Percentiles rank a stretch among this genome's conserved stretches.
Conservation (phyloP, 2,888 invertebrate genomes). For the Neoitamus cyanurus region DNA sequence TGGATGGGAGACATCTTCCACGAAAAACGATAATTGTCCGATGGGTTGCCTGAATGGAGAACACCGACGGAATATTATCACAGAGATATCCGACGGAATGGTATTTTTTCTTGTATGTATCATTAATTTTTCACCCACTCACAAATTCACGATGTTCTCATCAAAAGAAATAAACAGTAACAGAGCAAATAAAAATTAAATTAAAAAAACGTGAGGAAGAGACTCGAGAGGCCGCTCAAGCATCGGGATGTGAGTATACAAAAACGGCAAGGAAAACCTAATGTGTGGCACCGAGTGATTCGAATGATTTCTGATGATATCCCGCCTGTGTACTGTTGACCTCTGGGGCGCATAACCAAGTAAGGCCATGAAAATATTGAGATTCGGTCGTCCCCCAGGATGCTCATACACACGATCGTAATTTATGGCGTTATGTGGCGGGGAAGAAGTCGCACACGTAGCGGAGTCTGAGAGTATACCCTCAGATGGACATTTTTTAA, state of each 20-base stretch:
- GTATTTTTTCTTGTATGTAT: background rate
- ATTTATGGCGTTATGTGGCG: background rate
- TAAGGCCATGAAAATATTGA: background rate
- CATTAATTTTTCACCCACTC: background rate
- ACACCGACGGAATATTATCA: background rate
- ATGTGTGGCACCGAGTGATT: background rate
- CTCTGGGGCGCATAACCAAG: background rate
- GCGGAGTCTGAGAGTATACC: background rate
- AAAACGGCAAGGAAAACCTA: background rate
- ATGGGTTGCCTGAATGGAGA: background rate
- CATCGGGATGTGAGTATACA: background rate
- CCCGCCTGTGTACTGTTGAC: background rate
- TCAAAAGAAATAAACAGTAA: background rate
- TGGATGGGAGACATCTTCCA: background rate
- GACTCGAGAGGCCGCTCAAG: background rate
- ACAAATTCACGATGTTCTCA: conserved; percentile 5
- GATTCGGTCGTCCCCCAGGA: background rate
- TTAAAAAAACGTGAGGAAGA: background rate
- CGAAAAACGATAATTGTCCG: background rate
- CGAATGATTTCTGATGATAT: background rate
- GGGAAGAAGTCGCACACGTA: background rate
- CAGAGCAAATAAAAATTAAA: background rate
- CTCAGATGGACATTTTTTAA: background rate
- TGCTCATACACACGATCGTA: background rate
- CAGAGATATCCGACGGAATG: background rate